A percentile compares a stretch with the other conserved stretches of the same genome.
phyloP scores from a whole-genome alignment of 2,113 vertebrate genomes.

The Pyrgilauda ruficollis region DNA sequence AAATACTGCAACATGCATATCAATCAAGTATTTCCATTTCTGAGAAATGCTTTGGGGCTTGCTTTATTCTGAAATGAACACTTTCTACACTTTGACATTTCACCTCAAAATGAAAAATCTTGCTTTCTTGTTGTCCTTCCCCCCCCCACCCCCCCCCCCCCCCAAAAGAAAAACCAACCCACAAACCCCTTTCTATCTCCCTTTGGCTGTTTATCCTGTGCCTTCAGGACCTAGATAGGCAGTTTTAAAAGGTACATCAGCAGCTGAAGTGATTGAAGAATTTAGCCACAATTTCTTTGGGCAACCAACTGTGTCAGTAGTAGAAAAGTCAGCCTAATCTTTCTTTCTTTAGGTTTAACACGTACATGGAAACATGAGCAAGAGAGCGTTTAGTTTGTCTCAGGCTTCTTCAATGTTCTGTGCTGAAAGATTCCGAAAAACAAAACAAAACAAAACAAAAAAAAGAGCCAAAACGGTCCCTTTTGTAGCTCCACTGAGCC shows the following conservation, averaged over 20 bases:
- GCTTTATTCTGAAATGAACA: not conserved
- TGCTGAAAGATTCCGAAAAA: not conserved
- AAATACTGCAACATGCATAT: not conserved
- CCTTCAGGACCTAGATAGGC: not conserved
- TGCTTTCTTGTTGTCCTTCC: not conserved
- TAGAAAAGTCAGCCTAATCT: not conserved
- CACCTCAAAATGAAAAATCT: not conserved
- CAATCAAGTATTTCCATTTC: not conserved
- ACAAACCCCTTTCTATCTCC: not conserved
- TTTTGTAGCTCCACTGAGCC: not conserved
- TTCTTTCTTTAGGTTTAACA: not conserved
- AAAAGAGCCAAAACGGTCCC: not conserved
- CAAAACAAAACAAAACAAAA: not conserved
- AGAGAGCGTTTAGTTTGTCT: not conserved
- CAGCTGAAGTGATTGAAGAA: not conserved
- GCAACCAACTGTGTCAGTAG: not conserved
- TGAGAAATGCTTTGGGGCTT: not conserved
- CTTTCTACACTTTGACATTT: not conserved
- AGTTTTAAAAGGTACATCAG: not conserved
- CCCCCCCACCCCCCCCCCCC: accelerated
- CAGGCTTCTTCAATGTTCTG: not conserved
- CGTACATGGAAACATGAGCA: not conserved
- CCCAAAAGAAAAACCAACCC: not conserved
- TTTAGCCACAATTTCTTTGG: not conserved
- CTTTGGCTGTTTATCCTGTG: not conserved